phyloP scores from a whole-genome alignment of 2,113 vertebrate genomes.

The Acrocephalus kingi region DNA sequence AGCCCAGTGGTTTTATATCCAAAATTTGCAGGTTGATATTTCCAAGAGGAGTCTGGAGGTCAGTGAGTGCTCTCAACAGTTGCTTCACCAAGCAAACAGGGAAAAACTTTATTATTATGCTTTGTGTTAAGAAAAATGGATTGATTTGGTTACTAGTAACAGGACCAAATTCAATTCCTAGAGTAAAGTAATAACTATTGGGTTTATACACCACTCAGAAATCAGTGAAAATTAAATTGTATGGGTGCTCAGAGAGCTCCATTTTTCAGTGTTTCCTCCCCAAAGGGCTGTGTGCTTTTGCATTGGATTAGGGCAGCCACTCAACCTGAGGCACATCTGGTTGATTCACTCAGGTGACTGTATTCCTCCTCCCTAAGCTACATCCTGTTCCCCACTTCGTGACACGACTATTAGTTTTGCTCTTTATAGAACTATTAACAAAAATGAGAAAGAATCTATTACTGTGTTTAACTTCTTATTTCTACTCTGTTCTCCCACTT shows the following conservation, averaged over 20 bases:
- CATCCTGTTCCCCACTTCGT: background rate
- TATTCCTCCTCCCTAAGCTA: background rate
- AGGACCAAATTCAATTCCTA: background rate
- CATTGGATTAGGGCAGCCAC: background rate
- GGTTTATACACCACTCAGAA: background rate
- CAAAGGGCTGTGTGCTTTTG: background rate
- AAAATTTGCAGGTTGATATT: background rate
- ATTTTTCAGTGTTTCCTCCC: background rate
- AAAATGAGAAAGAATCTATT: background rate
- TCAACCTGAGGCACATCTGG: background rate
- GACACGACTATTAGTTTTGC: background rate
- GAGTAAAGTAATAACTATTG: background rate
- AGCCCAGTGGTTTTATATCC: background rate
- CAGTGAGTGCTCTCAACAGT: background rate
- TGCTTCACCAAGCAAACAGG: background rate
- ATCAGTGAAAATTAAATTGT: constrained; percentile 12
- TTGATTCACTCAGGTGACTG: background rate
- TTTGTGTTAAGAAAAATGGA: background rate
- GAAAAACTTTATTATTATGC: background rate
- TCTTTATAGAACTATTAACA: background rate
- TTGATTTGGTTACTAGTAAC: background rate
- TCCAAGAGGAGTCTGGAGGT: background rate
- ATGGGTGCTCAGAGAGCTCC: background rate
- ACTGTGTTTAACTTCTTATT: background rate
- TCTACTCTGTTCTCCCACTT: background rate